phyloP scores from a whole-genome alignment of 2,797 vertebrate species.

The Onychomys arenicola region DNA sequence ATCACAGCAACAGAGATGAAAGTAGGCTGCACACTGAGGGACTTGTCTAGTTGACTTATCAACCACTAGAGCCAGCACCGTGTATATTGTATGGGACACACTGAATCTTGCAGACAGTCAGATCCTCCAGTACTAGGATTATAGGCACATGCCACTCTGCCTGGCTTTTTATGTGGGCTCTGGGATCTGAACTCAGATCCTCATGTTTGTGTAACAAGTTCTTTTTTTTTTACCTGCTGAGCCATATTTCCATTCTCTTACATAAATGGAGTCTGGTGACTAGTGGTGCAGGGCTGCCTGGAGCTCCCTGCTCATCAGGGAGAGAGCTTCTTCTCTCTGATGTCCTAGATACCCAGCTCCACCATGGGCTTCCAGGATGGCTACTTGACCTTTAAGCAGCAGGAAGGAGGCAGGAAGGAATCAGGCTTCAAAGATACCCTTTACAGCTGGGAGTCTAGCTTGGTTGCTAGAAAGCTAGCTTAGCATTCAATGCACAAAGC shows the following conservation, averaged over 20 bases:
- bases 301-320: background rate
- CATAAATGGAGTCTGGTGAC: background rate
- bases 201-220: background rate
- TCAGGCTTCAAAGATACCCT: background rate
- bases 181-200: background rate
- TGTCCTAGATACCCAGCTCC: background rate
- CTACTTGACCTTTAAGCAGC: background rate
- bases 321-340: background rate
- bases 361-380: background rate
- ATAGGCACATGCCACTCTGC: background rate
- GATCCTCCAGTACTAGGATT: background rate
- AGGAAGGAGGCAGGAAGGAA: background rate
- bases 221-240: background rate
- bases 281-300: background rate
- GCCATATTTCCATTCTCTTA: background rate
- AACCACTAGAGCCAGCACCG: background rate
- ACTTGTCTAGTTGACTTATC: background rate
- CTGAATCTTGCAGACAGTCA: background rate
- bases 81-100: background rate
- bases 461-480: background rate
- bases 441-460: background rate
- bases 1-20: background rate
- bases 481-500: no score
- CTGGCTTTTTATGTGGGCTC: background rate
- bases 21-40: background rate